Conservation (phyloP, 2,797 vertebrate genomes). For the Sebastolobus altivelis region DNA sequence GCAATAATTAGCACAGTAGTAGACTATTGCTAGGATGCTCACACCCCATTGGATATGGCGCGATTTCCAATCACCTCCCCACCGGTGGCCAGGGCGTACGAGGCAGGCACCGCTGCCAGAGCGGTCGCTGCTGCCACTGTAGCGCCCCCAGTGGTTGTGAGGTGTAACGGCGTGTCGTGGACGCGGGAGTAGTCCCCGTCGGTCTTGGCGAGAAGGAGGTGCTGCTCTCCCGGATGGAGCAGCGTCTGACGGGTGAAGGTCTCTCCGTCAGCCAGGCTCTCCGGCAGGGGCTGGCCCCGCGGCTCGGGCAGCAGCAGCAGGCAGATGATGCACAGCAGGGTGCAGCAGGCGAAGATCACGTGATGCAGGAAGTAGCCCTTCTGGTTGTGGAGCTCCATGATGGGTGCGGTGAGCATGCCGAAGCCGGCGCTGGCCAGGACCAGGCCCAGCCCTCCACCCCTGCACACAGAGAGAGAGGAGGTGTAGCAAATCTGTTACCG, state of each 20-base stretch:
- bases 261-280: constrained; percentile 93
- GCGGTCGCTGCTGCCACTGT: constrained; percentile 88
- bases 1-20: constrained; percentile 44
- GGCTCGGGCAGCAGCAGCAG: constrained; percentile 96
- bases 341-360: constrained; percentile 97
- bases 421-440: constrained; percentile 95
- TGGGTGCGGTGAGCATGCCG: constrained; percentile 94
- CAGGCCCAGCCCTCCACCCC: constrained; percentile 93
- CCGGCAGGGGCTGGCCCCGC: constrained; percentile 92
- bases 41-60: constrained; percentile 90
- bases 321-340: constrained; percentile 97
- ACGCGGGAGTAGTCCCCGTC: constrained; percentile 96
- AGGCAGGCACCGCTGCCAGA: constrained; percentile 87
- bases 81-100: constrained; percentile 78
- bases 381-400: constrained; percentile 98
- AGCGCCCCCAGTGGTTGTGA: constrained; percentile 80
- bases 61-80: constrained; percentile 86
- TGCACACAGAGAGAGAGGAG: constrained; percentile 56
- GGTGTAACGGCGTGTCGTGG: constrained; percentile 86
- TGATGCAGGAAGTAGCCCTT: constrained; percentile 98
- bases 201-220: constrained; percentile 91
- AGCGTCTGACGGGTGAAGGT: constrained; percentile 93
- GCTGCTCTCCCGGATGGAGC: constrained; percentile 92
- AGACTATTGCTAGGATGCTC: constrained; percentile 80
- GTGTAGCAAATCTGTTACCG: neutral